Evolutionary conservation across 2,888 invertebrate species (phyloP).

Genomic region (Campopleginae sp.): DNA sequence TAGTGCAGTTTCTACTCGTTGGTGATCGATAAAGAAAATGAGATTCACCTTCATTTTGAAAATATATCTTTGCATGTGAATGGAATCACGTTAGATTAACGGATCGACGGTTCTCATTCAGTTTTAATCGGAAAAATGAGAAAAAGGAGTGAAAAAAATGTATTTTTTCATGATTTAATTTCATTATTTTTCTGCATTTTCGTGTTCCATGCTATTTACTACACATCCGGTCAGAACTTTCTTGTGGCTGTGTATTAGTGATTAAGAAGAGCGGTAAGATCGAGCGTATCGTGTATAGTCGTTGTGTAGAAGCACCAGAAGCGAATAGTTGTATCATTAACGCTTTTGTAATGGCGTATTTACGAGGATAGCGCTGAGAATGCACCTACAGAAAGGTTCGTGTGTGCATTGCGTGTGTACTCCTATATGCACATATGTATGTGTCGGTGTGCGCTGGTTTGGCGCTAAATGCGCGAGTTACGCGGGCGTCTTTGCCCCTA

Average conservation of each 20-base stretch:
- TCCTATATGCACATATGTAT: not conserved
- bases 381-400: constrained; percentile 4
- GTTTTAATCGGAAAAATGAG: not conserved
- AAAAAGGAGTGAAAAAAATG: not conserved
- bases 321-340: constrained; percentile 57
- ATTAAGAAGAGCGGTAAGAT: constrained; percentile 27
- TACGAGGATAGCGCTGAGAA: constrained; percentile 52
- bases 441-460: constrained; percentile 16
- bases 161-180: not conserved
- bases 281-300: not conserved
- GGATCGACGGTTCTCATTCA: not conserved
- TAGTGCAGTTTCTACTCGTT: too few relatives aligned
- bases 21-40: not conserved
- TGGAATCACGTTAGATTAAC: not conserved
- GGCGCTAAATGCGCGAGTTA: constrained; percentile 47
- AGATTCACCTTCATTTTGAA: not conserved
- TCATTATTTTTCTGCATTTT: not conserved
- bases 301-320: not conserved
- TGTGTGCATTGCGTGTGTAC: not conserved
- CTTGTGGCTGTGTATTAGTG: constrained; percentile 1
- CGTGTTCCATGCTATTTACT: not conserved
- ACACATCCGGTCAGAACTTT: constrained; percentile 1
- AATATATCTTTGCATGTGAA: not conserved
- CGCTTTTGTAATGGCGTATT: constrained; percentile 66
- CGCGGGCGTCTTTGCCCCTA: constrained; percentile 43